A percentile compares a stretch with the other conserved stretches of the same genome.
Conservation (phyloP, 2,888 invertebrate species). For the Eilema griseolum region DNA sequence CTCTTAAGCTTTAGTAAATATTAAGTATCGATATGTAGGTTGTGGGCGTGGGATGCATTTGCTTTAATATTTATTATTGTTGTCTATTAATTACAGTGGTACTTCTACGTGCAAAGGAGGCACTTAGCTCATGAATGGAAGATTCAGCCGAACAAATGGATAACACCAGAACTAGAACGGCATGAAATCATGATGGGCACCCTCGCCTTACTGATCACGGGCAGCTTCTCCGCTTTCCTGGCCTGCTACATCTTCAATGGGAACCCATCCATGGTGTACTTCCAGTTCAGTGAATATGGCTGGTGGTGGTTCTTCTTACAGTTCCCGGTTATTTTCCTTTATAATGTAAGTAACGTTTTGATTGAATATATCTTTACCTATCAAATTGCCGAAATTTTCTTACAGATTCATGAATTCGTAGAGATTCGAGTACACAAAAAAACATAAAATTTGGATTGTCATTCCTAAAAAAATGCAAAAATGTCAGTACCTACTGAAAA, state of each 20-base stretch:
- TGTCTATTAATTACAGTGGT: slow-evolving; percentile 85
- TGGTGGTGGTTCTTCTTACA: slow-evolving; percentile 90
- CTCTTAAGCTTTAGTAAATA: no score
- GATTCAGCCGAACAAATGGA: slow-evolving; percentile 90
- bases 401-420: no score
- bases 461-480: no score
- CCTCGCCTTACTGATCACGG: slow-evolving; percentile 84
- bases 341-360: slow-evolving; percentile 78
- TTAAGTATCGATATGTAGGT: no score
- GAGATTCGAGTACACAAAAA: no score
- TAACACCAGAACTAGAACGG: slow-evolving; percentile 89
- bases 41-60: not conserved
- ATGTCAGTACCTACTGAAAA: no score
- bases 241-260: slow-evolving; percentile 90
- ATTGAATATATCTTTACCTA: no score
- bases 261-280: slow-evolving; percentile 89
- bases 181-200: slow-evolving; percentile 90
- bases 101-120: slow-evolving; percentile 89
- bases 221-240: slow-evolving; percentile 86
- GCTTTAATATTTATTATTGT: no score
- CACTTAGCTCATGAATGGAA: slow-evolving; percentile 90
- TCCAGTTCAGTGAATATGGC: slow-evolving; percentile 88
- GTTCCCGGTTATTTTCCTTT: slow-evolving; percentile 88
- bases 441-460: no score
- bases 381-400: no score